Evolutionary conservation across 2,797 vertebrate genomes (phyloP).

Genomic region (Leucoraja ocellata): DNA sequence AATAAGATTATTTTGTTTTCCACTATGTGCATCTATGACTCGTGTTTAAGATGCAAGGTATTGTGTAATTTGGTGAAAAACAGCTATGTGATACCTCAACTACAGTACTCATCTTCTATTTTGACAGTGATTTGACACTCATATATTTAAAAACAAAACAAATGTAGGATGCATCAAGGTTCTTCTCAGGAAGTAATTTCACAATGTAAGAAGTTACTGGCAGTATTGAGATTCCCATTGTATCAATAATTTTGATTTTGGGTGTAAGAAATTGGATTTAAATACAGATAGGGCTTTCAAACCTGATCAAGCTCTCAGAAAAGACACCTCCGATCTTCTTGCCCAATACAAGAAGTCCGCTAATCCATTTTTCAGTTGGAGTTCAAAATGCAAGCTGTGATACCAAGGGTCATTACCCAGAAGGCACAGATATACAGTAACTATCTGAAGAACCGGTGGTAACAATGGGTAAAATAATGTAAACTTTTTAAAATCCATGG

Average conservation of each 20-base stretch:
- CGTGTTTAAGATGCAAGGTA: not conserved
- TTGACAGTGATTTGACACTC: not conserved
- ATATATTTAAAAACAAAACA: not conserved
- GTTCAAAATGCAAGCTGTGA: no score
- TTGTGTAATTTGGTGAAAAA: not conserved
- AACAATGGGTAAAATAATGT: no score
- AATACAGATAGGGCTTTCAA: not conserved
- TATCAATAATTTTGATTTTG: not conserved
- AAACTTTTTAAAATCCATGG: no score
- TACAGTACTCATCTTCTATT: not conserved
- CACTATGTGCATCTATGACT: not conserved
- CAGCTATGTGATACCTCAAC: not conserved
- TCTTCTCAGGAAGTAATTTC: not conserved
- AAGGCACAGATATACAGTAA: no score
- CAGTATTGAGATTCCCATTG: not conserved
- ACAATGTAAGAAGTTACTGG: not conserved
- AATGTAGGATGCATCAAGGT: not conserved
- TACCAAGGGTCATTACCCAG: no score
- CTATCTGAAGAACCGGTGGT: no score
- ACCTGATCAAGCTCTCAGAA: not conserved
- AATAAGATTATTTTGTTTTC: not conserved
- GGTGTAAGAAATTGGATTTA: not conserved
- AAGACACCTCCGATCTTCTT: not conserved
- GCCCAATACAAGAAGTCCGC: not conserved
- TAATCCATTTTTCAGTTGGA: not conserved